Conservation (phyloP, 2,113 vertebrate genomes). For the Mixornis gularis region DNA sequence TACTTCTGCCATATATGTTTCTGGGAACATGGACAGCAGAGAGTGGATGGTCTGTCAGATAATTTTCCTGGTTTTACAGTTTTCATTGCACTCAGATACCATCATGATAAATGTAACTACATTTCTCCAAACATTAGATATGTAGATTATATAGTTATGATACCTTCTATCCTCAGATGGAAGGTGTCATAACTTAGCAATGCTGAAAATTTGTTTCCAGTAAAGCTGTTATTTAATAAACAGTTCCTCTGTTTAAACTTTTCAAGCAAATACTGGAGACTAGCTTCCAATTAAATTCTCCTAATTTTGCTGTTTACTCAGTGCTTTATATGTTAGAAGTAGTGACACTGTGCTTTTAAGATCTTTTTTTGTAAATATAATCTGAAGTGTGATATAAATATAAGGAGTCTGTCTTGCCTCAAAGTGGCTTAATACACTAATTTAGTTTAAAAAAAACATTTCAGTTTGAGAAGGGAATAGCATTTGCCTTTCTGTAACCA, state of each 20-base stretch:
- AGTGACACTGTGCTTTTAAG: constrained; percentile 41
- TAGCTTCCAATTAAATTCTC: constrained; percentile 27
- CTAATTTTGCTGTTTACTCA: neutral
- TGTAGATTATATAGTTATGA: neutral
- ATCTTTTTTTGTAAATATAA: neutral
- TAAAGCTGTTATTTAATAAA: constrained; percentile 22
- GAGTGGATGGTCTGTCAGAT: neutral
- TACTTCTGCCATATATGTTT: neutral
- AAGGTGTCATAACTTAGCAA: neutral
- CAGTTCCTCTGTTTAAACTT: constrained; percentile 17
- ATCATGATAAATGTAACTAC: neutral
- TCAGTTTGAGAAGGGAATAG: constrained; percentile 35
- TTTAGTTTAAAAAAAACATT: constrained; percentile 38
- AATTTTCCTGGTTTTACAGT: neutral
- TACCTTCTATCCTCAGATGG: neutral
- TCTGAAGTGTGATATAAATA: constrained; percentile 58
- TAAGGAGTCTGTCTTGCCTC: constrained; percentile 55
- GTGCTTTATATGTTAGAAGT: neutral
- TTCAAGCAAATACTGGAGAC: neutral
- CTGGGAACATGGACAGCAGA: neutral
- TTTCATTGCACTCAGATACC: neutral
- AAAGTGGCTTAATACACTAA: constrained; percentile 13
- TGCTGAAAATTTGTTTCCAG: constrained; percentile 9
- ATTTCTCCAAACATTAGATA: neutral
- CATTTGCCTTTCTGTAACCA: neutral